A percentile compares a stretch with the other conserved stretches of the same genome.
These are phyloP conservation scores for Anthoscopus minutus DNA, from an alignment of 2,113 vertebrate species.

Conservation along the genomic window DNA sequence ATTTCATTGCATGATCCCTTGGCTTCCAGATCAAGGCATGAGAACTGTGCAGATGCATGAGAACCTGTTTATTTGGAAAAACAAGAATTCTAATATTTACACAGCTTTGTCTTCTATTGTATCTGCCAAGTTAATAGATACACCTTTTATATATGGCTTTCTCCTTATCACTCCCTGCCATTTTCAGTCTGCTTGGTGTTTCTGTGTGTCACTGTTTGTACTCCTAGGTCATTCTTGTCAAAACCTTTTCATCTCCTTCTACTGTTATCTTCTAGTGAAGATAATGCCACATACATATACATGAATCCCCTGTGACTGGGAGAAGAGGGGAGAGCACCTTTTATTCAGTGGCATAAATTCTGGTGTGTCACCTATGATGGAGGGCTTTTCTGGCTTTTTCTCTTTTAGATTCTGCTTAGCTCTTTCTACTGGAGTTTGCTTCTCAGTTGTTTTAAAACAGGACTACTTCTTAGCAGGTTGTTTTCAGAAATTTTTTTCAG, in stretches of 20 bases:
- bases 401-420: neutral
- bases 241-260: conserved; percentile 36
- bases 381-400: neutral
- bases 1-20: neutral
- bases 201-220: conserved; percentile 43
- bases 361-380: neutral
- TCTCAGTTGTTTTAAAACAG: neutral
- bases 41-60: neutral
- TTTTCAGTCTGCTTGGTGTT: conserved; percentile 27
- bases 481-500: neutral
- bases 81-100: conserved; percentile 2
- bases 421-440: neutral
- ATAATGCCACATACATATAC: conserved; percentile 7
- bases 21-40: neutral
- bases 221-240: neutral
- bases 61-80: neutral
- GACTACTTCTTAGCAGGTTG: neutral
- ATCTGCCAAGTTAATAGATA: conserved; percentile 34
- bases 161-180: neutral
- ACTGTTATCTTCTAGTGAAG: conserved; percentile 6
- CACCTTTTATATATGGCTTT: neutral
- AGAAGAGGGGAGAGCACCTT: neutral
- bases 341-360: neutral
- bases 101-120: conserved; percentile 30
- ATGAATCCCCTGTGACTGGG: neutral